Evolutionary conservation across 2,113 vertebrate species (phyloP).

Genomic region (Chaenogobius annularis): DNA sequence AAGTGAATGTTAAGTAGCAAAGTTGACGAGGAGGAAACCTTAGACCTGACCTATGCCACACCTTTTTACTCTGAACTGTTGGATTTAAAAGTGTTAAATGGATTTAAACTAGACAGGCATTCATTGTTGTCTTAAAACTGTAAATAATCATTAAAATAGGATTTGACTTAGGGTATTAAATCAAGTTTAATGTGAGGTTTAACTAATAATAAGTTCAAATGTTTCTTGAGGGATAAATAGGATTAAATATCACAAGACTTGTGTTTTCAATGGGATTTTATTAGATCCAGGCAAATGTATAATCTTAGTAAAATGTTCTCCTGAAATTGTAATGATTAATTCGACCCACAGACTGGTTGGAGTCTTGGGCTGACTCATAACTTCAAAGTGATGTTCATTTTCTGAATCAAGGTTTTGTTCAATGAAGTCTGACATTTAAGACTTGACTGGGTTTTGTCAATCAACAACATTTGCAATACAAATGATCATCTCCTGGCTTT

Average conservation of each 20-base stretch:
- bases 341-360: conserved; percentile 4
- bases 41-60: neutral
- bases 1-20: conserved; percentile 1
- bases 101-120: neutral
- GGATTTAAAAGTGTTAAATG: neutral
- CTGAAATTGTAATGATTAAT: neutral
- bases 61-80: neutral
- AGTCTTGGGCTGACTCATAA: conserved; percentile 6
- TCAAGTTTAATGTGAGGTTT: neutral
- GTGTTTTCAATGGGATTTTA: neutral
- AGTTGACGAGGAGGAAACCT: conserved; percentile 2
- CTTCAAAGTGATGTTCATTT: conserved; percentile 8
- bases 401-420: neutral
- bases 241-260: neutral
- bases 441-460: neutral
- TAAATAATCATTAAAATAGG: neutral
- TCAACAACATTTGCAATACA: neutral
- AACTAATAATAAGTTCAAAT: neutral
- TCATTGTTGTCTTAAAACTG: neutral
- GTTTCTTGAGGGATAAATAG: no score
- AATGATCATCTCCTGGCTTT: neutral
- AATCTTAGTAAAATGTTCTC: neutral
- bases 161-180: neutral
- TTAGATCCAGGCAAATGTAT: neutral
- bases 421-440: neutral